Base-by-base conservation (phyloP, 2,888 invertebrate genomes). In the Polietes domitor region DNA sequence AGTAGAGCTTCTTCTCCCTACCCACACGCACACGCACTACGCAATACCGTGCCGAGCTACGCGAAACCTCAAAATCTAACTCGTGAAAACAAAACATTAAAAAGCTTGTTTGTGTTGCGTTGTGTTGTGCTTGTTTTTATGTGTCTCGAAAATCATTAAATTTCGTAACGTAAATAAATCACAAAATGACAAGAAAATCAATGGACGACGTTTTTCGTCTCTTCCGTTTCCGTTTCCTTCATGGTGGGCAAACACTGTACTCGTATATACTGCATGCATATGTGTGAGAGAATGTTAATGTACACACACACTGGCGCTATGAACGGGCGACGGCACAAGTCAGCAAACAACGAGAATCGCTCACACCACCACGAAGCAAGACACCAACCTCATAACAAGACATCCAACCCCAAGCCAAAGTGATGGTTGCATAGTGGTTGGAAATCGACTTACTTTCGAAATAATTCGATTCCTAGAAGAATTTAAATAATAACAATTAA, bases 161-260 rank as follows among this genome's bases (percentile, higher is more conserved):
- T 47, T 70, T 71, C 24, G 19, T 77, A 41, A 53, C 26, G 77
- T 47, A 71, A 71, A 77, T 47, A 77, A 77, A 77, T 77, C 61
- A 77, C 21, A 71, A 61, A 77, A 71, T 61, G 58, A 77, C 61
- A 77, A 50, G 21, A 71, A 71, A 77, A 77, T 77, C 77, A 77
- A 77, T 77, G 58, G 28, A 70, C 26, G 15, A 26, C 12, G 12
- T 41, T 65, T 32, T 37, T 12, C 28, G 17, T 41, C 65, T 17
- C 63, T 32, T 19, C 28, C 37, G 15, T 28, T 37, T 19, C 37
- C 65, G n/a, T 68, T 43, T 68, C 24, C n/a, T 32, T 32, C 7
- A n/a, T 47, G 47, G 41, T 41, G 9, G 4, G 10, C 32, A 4
- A 10, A 12, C 41, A 19, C 24, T 55, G 55, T 55, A 21, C 4